Base-by-base conservation (phyloP, 2,113 vertebrate species). In the Prolemur simus region DNA sequence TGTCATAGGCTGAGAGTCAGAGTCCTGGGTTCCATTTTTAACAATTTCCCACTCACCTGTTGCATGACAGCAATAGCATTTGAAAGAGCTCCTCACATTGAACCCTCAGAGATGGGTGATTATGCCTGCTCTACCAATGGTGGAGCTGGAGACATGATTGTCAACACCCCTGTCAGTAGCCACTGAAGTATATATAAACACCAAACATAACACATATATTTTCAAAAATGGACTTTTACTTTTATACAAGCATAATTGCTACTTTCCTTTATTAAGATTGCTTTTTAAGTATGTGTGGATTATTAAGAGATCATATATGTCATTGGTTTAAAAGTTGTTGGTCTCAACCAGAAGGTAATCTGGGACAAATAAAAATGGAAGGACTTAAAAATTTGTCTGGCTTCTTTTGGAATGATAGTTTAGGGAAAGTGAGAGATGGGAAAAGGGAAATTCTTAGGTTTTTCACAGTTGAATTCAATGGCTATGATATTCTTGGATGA, bases 401-500 rank as follows among this genome's bases (percentile, higher is more conserved):
- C 23, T 81, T 84, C 60, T 54, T 96, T 89, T 84, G 64, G 27
- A 93, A 93, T 76, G 84, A 94, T n/a, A 42, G 27, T 13, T 83
- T 73, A 94, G 42, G 88, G 64, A 91, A 56, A 89, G 32, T 83
- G 88, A 68, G 63, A 87, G 12, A 89, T 56, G 14, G 68, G 52
- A 92, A 91, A 85, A 25, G 32, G 63, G 54, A 86, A 60, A 91
- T 91, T 85, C 32, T 83, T 64, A 49, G n/a, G 23, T 80, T 95
- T 92, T 96, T 54, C 37, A 58, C 63, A 87, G 86, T 64, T 96
- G 63, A 82, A 96, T 92, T 95, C 47, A 83, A 73, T n/a, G 42
- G 71, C 73, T 87, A 39, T 56, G 15, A 80, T 95, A 84, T 84
- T 95, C 69, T 97, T 97, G 89, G 92, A 95, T 93, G 74, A 69